Base-by-base conservation (phyloP, 2,113 vertebrate species). In the Axis porcinus region DNA sequence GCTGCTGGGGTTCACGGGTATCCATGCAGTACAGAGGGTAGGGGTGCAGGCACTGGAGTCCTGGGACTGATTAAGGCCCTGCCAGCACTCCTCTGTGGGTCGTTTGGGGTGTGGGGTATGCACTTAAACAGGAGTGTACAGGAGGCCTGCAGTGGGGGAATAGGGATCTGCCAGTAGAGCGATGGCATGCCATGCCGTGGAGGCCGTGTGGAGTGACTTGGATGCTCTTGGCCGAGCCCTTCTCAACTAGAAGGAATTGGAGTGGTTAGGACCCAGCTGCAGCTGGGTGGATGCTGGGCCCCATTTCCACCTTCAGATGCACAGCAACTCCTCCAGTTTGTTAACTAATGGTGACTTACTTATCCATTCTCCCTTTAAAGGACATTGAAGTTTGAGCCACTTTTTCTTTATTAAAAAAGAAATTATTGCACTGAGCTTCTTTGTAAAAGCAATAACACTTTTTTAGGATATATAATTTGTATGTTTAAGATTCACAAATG, bases 11-110 rank as follows among this genome's bases (percentile, higher is more conserved):
- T 99, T 99, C 97, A 99, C 96, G 10, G 99, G 99, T 3, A 99
- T 99, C 64, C 99, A 99, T 8, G 89, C 95, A 47, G 99, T 98
- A 0, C 99, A 99, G 27, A 98, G 89, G 0, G 99, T 99, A 10
- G 99, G 99, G 2, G 99, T 99, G 0, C 99, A 99, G 0, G 99
- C 99, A 97, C 99, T 99, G 4, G 89, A 54, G 2, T 96, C 97
- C 50, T 95, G 95, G 36, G 83, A 33, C 0, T 86, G 76, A 15
- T 4, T 91, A 5, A 28, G 78, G 3, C 3, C 8, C 12, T 4
- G 87, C 74, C 40, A 94, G 0, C 94, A 27, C 11, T 74, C 27
- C 30, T 33, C 40, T 27, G 74, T 8, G 52, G 83, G 40, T 0
- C 81, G 86, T 33, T 95, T 98, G 57, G 6, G 40, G 30, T 40